Percentiles rank a stretch among this genome's conserved stretches.
Evolutionary conservation across 2,797 vertebrate genomes (phyloP).

Genomic region (Aldrovandia affinis): DNA sequence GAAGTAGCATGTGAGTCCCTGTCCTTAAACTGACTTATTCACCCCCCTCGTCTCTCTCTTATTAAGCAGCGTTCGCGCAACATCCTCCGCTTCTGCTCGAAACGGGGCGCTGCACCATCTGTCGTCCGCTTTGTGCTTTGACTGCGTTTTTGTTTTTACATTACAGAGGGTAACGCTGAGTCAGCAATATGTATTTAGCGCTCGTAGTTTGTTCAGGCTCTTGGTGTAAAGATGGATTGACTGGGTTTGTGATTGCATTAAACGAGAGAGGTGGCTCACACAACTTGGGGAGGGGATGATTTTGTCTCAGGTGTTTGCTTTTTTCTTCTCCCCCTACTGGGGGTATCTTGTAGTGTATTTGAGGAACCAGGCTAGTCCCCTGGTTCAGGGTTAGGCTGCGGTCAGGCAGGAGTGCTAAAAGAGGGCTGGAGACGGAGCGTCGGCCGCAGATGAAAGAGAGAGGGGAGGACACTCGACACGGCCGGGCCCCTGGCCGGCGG

Average conservation of each 20-base stretch:
- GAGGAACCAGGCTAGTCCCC: constrained; percentile 7
- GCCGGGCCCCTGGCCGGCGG: constrained; percentile 56
- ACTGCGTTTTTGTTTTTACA: not conserved
- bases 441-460: constrained; percentile 62
- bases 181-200: not conserved
- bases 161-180: not conserved
- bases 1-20: constrained; percentile 98
- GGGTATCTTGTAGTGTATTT: constrained; percentile 16
- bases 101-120: not conserved
- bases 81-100: not conserved
- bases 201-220: not conserved
- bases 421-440: constrained; percentile 40
- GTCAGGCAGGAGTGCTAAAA: not conserved
- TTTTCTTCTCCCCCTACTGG: no score
- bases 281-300: constrained; percentile 21
- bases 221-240: constrained; percentile 34
- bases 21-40: not conserved
- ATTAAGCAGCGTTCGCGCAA: not conserved
- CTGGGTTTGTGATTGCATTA: constrained; percentile 41
- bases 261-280: constrained; percentile 17
- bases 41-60: not conserved
- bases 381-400: not conserved
- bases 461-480: constrained; percentile 62
- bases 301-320: not conserved
- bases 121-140: not conserved